Evolutionary conservation across 2,888 invertebrate genomes (phyloP), one percentile per base, ranked within the genome.

Genomic region (Hydraecia micacea): DNA sequence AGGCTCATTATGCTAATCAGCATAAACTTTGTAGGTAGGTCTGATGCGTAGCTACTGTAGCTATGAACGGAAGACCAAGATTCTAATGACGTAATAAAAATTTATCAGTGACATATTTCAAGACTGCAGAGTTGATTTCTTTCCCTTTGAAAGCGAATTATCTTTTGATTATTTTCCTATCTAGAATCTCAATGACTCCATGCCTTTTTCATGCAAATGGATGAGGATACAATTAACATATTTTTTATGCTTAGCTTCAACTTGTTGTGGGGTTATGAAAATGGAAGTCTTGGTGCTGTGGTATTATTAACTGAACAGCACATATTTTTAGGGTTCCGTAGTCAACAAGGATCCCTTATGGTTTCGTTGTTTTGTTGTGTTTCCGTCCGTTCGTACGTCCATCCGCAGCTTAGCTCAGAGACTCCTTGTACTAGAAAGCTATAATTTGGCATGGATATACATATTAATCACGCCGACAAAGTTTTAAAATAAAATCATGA

Each of bases 141-240:
- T 69, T 75, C 13, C 46, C 85, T 76, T 76, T 71, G 70, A 77
- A 42, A n/a, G 52, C 15, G 36, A 69, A 85, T 73, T 75, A 78
- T 83, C 74, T 86, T 86, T 83, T 83, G 83, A 86, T 78, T 78
- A 83, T 78, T 83, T 86, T 78, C 65, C 65, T 74, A 86, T 75
- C 72, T 78, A 75, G 86, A 75, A 75, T 83, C 32, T 46, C 70
- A 78, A 86, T 69, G 65, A 78, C 49, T 36, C 25, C 42, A 63
- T 60, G 72, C 79, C 71, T 82, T 75, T 84, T 21, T 73, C 69
- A 86, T 84, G 84, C 83, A 84, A 84, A 84, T 84, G n/a, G 49
- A 11, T 62, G 46, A 13, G 65, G 68, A 74, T 75, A 32, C 28
- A 32, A 84, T 82, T 77, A 69, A 60, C 86, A 84, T 82, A 83